Percentiles rank a stretch among this genome's conserved stretches.
phyloP scores from a whole-genome alignment of 2,797 vertebrate genomes.

The Rhinophrynus dorsalis region DNA sequence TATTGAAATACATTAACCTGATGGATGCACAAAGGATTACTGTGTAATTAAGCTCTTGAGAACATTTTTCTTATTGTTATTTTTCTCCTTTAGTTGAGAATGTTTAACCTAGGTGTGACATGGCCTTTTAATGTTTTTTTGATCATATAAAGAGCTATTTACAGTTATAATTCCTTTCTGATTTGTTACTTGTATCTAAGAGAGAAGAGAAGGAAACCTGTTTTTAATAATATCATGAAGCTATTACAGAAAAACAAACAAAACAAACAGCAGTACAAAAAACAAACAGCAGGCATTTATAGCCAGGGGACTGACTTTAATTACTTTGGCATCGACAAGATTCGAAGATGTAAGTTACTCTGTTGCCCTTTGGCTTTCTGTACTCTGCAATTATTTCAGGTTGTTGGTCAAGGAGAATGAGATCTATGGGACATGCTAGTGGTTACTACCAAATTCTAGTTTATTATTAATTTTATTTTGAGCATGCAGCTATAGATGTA shows the following conservation, averaged over 20 bases:
- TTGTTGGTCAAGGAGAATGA: conserved; percentile 37
- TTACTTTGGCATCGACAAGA: conserved; percentile 41
- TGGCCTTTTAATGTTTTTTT: too few species aligned
- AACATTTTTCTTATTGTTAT: too few species aligned
- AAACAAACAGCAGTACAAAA: conserved; percentile 6
- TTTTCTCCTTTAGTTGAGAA: too few species aligned
- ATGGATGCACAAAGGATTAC: too few species aligned
- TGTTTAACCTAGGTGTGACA: too few species aligned
- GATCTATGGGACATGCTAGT: conserved; percentile 4
- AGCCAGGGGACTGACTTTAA: conserved; percentile 23
- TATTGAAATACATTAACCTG: too few species aligned
- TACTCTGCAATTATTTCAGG: conserved; percentile 29
- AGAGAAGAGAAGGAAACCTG: neutral
- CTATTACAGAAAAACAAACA: conserved; percentile 2
- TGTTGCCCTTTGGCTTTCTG: conserved; percentile 21
- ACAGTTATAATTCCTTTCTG: too few species aligned
- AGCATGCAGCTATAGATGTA: too few species aligned
- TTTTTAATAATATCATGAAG: conserved; percentile 3
- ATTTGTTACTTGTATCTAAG: neutral
- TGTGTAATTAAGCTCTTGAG: too few species aligned
- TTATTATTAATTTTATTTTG: too few species aligned
- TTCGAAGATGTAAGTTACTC: conserved; percentile 17
- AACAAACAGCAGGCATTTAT: conserved; percentile 29
- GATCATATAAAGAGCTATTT: too few species aligned
- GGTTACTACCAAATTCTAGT: too few species aligned